Conservation (phyloP, 2,888 invertebrate genomes). For the Caenorhabditis sp. region DNA sequence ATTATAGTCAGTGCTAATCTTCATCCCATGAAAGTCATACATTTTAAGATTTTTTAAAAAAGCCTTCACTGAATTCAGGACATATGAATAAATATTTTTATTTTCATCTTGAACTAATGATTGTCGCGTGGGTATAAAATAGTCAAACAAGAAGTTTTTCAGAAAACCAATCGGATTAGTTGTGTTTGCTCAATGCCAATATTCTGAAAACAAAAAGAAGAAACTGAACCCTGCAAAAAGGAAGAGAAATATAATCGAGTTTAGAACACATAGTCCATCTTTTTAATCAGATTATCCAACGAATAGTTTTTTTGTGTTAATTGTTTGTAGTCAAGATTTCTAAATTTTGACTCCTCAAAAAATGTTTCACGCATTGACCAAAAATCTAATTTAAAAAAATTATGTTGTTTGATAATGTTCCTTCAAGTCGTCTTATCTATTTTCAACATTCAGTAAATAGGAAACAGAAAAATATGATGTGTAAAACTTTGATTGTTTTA, state of each 20-base stretch:
- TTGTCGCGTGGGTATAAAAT: no score
- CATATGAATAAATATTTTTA: no score
- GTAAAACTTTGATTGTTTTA: slow-evolving; percentile 1
- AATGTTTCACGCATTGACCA: no score
- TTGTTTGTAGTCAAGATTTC: not conserved
- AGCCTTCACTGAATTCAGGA: no score
- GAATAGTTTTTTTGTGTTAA: no score
- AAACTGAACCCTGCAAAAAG: not conserved
- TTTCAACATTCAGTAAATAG: not conserved
- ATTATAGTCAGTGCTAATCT: no score
- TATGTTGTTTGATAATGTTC: not conserved
- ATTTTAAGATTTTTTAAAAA: no score
- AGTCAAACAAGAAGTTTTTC: not conserved
- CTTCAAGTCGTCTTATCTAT: not conserved
- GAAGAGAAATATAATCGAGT: not conserved
- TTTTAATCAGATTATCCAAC: not conserved
- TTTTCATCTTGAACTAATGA: no score
- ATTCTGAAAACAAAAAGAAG: not conserved
- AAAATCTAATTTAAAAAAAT: not conserved
- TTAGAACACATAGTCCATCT: not conserved
- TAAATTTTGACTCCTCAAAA: no score
- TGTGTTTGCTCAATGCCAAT: no score
- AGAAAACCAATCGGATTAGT: no score
- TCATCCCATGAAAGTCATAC: no score
- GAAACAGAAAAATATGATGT: not conserved